phyloP scores from a whole-genome alignment of 2,888 invertebrate species.

The Villa cingulata region DNA sequence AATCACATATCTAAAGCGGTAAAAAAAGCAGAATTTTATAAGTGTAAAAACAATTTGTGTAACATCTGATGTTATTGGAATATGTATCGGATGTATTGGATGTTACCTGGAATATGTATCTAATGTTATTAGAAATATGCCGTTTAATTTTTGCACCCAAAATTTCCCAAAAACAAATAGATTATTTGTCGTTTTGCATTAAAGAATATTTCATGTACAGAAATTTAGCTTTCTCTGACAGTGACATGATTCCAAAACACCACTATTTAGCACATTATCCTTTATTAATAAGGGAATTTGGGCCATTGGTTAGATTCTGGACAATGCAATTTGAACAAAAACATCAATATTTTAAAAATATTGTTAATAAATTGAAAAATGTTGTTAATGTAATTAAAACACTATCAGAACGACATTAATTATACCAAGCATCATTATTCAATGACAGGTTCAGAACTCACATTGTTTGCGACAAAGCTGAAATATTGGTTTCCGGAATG shows the following conservation, averaged over 20 bases:
- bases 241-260: background rate
- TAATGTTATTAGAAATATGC: background rate
- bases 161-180: background rate
- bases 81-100: background rate
- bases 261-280: conserved; percentile 1
- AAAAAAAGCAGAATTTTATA: too few relatives aligned
- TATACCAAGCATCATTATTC: background rate
- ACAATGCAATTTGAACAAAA: conserved; percentile 1
- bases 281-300: background rate
- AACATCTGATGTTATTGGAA: background rate
- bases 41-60: too few relatives aligned
- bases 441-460: background rate
- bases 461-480: background rate
- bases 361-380: background rate
- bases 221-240: background rate
- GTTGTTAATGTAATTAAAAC: background rate
- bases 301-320: background rate
- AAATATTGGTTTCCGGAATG: background rate
- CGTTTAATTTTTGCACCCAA: background rate
- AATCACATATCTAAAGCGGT: too few relatives aligned
- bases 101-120: background rate
- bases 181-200: background rate
- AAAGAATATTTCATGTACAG: background rate
- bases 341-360: background rate
- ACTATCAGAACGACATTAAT: background rate